These are phyloP conservation scores for Hemicordylus capensis DNA, from an alignment of 2,113 vertebrate species.

Conservation along the genomic window DNA sequence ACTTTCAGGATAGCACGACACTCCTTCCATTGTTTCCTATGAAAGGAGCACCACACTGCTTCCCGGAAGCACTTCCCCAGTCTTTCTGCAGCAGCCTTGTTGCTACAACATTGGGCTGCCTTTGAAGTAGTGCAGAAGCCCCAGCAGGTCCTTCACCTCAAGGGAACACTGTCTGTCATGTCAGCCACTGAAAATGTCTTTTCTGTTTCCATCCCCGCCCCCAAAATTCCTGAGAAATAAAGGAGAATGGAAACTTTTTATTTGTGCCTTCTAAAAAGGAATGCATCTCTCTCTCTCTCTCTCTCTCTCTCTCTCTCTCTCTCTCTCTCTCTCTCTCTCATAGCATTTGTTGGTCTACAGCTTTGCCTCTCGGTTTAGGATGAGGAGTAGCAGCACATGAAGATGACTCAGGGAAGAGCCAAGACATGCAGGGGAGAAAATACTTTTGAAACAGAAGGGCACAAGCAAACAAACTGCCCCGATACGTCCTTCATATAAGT, in stretches of 20 bases:
- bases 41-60: no score
- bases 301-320: no score
- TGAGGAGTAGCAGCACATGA: constrained; percentile 56
- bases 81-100: no score
- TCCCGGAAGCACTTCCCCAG: no score
- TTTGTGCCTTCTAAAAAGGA: not conserved
- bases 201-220: not conserved
- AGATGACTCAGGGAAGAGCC: constrained; percentile 77
- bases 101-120: no score
- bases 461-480: constrained; percentile 4
- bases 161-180: no score
- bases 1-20: no score
- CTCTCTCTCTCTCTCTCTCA: no score
- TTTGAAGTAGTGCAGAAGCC: no score
- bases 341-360: constrained; percentile 36
- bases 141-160: no score
- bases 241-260: not conserved
- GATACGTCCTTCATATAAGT: constrained; percentile 40
- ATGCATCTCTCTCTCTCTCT: no score
- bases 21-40: no score
- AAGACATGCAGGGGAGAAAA: constrained; percentile 50
- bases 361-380: constrained; percentile 52
- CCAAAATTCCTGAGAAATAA: not conserved
- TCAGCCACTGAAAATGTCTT: not conserved
- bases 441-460: constrained; percentile 44